These are phyloP conservation scores for Trichopria drosophilae DNA, from an alignment of 2,888 invertebrate species.

Conservation along the genomic window DNA sequence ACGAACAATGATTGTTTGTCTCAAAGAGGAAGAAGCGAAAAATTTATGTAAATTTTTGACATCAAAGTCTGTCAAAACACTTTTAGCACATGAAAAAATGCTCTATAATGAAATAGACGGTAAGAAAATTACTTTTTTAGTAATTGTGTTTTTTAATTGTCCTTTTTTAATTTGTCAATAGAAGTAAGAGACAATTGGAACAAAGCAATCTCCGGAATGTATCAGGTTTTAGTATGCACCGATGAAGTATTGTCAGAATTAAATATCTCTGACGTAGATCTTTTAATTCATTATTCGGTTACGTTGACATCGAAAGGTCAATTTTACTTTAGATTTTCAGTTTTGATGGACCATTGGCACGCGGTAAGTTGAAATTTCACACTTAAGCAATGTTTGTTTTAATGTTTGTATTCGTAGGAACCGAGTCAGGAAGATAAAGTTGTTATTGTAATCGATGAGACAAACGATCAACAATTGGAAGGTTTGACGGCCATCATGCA, in stretches of 20 bases:
- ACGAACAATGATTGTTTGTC: constrained; percentile 68
- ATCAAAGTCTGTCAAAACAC: constrained; percentile 39
- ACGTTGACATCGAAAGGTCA: constrained; percentile 65
- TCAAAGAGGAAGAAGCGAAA: constrained; percentile 57
- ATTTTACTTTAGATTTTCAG: constrained; percentile 72
- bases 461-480: constrained; percentile 64
- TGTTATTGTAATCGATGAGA: constrained; percentile 65
- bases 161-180: constrained; percentile 29
- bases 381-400: constrained; percentile 35
- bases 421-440: constrained; percentile 51
- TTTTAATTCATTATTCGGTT: constrained; percentile 74
- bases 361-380: constrained; percentile 36
- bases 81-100: constrained; percentile 49
- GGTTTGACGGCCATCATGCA: constrained; percentile 66
- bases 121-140: constrained; percentile 17
- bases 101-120: constrained; percentile 38
- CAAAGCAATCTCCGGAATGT: constrained; percentile 58
- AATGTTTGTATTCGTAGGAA: constrained; percentile 18
- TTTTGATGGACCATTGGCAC: constrained; percentile 66
- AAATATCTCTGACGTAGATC: constrained; percentile 67
- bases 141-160: constrained; percentile 1
- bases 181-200: constrained; percentile 57
- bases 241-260: constrained; percentile 69
- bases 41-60: constrained; percentile 61
- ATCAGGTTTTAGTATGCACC: constrained; percentile 68